Evolutionary conservation across 2,888 invertebrate genomes (phyloP).

Genomic region (Altica lythri): DNA sequence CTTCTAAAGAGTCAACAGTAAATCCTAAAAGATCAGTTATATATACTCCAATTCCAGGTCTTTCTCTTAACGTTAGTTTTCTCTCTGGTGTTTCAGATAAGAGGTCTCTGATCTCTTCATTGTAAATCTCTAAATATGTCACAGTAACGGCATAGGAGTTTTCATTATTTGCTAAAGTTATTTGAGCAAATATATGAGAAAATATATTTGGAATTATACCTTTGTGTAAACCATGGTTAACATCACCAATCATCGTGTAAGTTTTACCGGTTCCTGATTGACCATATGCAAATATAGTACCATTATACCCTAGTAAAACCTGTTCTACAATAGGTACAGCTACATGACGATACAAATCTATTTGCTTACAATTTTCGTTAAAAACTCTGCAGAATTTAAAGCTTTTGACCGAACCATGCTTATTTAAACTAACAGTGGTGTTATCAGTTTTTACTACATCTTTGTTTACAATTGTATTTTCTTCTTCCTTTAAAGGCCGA

Average conservation of each 20-base stretch:
- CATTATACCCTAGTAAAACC: conserved; percentile 93
- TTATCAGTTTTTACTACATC: conserved; percentile 60
- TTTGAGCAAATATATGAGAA: conserved; percentile 95
- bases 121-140: conserved; percentile 96
- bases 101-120: conserved; percentile 94
- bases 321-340: conserved; percentile 94
- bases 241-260: conserved; percentile 93
- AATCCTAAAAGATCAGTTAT: conserved; percentile 93
- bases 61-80: conserved; percentile 87
- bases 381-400: conserved; percentile 94
- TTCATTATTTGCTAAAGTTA: conserved; percentile 79
- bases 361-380: conserved; percentile 77
- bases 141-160: conserved; percentile 90
- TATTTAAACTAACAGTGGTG: conserved; percentile 71
- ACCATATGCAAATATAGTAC: conserved; percentile 83
- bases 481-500: conserved; percentile 84
- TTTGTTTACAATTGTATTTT: conserved; percentile 52
- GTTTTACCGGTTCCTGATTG: conserved; percentile 97
- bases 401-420: conserved; percentile 73
- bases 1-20: conserved; percentile 94
- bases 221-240: conserved; percentile 79
- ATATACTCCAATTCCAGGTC: conserved; percentile 93
- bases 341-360: conserved; percentile 91
- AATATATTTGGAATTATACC: conserved; percentile 98
- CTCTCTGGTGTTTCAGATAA: conserved; percentile 67